phyloP scores from a whole-genome alignment of 2,113 vertebrate species.

The Circaetus cinerascens region DNA sequence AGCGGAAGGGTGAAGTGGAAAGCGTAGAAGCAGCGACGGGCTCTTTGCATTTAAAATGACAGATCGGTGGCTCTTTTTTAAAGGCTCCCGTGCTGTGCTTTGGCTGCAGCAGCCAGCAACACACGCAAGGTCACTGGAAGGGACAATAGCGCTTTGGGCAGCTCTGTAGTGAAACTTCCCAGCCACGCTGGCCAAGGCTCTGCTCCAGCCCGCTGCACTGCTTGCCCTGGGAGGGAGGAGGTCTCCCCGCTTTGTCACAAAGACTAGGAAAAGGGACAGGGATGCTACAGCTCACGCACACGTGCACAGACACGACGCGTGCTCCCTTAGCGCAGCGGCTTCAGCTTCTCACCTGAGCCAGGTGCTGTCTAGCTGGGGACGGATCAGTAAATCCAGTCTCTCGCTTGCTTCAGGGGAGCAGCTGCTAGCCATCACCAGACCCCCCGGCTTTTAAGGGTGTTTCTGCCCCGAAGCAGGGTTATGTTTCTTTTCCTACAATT shows the following conservation, averaged over 20 bases:
- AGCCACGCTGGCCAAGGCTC: background rate
- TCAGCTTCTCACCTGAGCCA: background rate
- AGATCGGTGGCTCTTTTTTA: rapidly evolving
- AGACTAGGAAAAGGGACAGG: background rate
- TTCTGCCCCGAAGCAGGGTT: background rate
- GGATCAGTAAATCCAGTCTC: background rate
- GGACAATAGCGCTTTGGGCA: constrained; percentile 42
- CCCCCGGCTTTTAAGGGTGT: background rate
- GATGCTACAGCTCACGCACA: background rate
- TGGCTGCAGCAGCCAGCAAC: constrained; percentile 23
- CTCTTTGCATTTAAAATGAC: rapidly evolving
- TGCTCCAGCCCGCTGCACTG: background rate
- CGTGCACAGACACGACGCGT: rapidly evolving
- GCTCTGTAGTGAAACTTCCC: background rate
- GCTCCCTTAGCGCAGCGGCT: background rate
- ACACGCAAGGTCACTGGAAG: constrained; percentile 42
- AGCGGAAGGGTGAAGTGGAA: rapidly evolving
- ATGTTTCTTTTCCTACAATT: too few species aligned
- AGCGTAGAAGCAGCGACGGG: rapidly evolving
- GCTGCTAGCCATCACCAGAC: background rate
- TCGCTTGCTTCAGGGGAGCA: background rate
- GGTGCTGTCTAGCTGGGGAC: background rate
- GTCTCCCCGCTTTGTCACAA: background rate
- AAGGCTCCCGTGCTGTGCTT: background rate
- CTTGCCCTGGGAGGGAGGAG: background rate